A percentile compares a stretch with the other conserved stretches of the same genome.
phyloP scores from a whole-genome alignment of 2,113 vertebrate species.

The Leptosomus discolor region DNA sequence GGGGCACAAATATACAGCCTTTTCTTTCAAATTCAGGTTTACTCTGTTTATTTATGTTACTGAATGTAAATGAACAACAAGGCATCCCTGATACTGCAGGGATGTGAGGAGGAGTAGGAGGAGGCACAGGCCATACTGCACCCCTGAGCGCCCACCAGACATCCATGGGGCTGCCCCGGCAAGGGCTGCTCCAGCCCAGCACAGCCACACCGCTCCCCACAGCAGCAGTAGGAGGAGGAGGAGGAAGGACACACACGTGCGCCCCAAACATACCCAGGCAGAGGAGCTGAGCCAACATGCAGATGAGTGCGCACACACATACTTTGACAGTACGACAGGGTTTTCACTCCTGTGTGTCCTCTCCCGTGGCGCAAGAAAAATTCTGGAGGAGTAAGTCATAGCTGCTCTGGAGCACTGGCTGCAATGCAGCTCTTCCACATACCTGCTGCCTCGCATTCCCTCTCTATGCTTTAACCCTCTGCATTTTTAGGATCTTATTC shows the following conservation, averaged over 20 bases:
- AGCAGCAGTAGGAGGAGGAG: neutral
- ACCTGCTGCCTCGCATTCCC: neutral
- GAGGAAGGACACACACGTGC: neutral
- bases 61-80: neutral
- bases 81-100: neutral
- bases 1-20: neutral
- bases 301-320: neutral
- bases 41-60: neutral
- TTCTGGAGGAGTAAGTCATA: slow-evolving; percentile 53
- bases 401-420: neutral
- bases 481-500: slow-evolving; percentile 16
- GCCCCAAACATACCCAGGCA: neutral
- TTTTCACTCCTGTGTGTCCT: slow-evolving; percentile 35
- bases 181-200: neutral
- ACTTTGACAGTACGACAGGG: neutral
- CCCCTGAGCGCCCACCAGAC: neutral
- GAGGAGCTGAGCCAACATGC: slow-evolving; percentile 43
- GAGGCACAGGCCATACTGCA: neutral
- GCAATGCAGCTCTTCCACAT: slow-evolving; percentile 52
- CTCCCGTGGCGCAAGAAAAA: slow-evolving; percentile 28
- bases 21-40: neutral
- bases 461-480: neutral
- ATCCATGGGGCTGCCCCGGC: neutral
- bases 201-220: rapidly evolving
- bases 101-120: neutral